Evolutionary conservation across 2,888 invertebrate genomes (phyloP).

Genomic region (Plutella xylostella): DNA sequence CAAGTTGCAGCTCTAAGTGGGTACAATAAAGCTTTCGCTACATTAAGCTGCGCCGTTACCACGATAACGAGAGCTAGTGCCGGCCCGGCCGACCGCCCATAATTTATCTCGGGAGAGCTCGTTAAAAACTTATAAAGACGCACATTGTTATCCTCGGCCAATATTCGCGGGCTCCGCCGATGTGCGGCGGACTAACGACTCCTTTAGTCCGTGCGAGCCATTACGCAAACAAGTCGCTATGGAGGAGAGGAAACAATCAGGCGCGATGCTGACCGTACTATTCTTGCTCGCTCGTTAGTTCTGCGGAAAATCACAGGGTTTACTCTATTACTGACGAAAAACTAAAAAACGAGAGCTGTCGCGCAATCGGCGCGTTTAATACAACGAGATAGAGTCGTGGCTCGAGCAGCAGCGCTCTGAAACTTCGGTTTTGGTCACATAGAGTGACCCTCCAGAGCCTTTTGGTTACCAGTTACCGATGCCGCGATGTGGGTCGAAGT

Average conservation of each 20-base stretch:
- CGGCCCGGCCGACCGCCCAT: conserved; percentile 63
- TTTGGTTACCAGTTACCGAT: too few relatives aligned
- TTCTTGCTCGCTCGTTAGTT: too few relatives aligned
- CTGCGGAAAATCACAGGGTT: too few relatives aligned
- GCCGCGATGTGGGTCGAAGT: too few relatives aligned
- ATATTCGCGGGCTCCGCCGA: conserved; percentile 59
- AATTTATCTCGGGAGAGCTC: conserved; percentile 69
- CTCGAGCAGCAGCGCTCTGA: too few relatives aligned
- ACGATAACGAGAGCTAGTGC: conserved; percentile 67
- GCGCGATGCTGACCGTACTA: not conserved
- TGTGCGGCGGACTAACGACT: conserved; percentile 57
- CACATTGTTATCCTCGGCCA: conserved; percentile 67
- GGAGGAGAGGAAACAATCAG: conserved; percentile 26
- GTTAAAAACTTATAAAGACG: conserved; percentile 71
- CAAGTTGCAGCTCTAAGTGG: conserved; percentile 48
- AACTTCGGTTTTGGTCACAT: too few relatives aligned
- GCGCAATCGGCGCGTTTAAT: too few relatives aligned
- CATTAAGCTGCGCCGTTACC: conserved; percentile 63
- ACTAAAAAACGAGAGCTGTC: too few relatives aligned
- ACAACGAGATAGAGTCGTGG: too few relatives aligned
- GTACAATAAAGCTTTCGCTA: conserved; percentile 67
- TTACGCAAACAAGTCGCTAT: conserved; percentile 37
- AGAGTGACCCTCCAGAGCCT: too few relatives aligned
- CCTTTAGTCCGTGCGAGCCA: conserved; percentile 30
- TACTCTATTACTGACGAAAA: too few relatives aligned